Evolutionary conservation across 2,797 vertebrate species (phyloP).

Genomic region (Triplophysa yarkandensis): DNA sequence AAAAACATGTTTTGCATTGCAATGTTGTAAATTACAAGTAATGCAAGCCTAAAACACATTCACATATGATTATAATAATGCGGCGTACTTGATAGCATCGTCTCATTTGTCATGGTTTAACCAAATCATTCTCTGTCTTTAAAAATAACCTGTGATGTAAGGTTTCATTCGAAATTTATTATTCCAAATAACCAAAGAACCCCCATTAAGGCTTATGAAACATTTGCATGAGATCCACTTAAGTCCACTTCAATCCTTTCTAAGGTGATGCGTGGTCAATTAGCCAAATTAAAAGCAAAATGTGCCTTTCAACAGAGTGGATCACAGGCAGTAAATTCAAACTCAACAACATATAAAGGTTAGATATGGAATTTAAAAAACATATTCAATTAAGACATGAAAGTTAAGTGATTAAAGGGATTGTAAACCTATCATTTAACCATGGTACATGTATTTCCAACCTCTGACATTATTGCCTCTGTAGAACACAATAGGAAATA

Average conservation of each 20-base stretch:
- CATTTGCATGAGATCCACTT: neutral
- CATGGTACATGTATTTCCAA: too few relatives aligned
- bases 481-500: too few relatives aligned
- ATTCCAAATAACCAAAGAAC: neutral
- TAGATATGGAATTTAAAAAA: neutral
- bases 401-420: neutral
- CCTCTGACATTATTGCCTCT: too few relatives aligned
- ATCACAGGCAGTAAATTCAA: neutral
- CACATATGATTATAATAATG: neutral
- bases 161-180: neutral
- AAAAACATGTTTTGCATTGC: neutral
- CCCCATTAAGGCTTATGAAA: neutral
- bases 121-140: neutral
- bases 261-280: neutral
- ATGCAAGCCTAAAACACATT: neutral
- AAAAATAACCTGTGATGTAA: constrained; percentile 3
- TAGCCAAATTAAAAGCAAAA: neutral
- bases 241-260: neutral
- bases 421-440: too few relatives aligned
- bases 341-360: constrained; percentile 1
- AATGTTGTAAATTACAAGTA: neutral
- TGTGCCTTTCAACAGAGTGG: neutral
- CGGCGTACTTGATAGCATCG: neutral
- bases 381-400: neutral
- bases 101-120: neutral